These are phyloP conservation scores for Microcebus ravelobensis DNA, from an alignment of 2,113 vertebrate genomes.

Conservation along the genomic window DNA sequence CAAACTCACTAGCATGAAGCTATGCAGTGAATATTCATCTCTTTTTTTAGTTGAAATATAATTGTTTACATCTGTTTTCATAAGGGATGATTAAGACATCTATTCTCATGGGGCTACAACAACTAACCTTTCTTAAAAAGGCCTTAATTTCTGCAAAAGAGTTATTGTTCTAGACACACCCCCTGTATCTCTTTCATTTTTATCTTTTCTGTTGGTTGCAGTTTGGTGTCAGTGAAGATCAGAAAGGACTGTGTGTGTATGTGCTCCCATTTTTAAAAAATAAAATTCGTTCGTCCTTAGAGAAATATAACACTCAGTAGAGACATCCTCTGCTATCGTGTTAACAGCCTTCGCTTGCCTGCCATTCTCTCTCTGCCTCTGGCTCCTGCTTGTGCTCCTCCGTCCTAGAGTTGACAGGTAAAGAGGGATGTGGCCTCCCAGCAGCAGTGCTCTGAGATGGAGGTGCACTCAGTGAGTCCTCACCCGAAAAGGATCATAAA, in stretches of 20 bases:
- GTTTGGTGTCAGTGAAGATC: constrained; percentile 51
- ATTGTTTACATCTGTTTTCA: constrained; percentile 61
- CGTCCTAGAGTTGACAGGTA: no score
- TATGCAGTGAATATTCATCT: constrained; percentile 44
- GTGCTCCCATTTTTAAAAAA: constrained; percentile 51
- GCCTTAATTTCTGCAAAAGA: constrained; percentile 60
- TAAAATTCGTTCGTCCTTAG: constrained; percentile 72
- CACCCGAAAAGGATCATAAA: constrained; percentile 88
- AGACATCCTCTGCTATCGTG: background rate
- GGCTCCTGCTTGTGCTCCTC: no score
- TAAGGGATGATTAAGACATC: constrained; percentile 32
- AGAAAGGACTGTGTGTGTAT: background rate
- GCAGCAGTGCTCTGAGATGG: constrained; percentile 79
- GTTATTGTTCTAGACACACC: constrained; percentile 25
- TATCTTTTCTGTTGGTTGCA: constrained; percentile 68
- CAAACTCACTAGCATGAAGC: constrained; percentile 12
- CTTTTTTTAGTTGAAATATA: background rate
- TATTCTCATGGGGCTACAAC: constrained; percentile 63
- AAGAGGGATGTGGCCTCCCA: no score
- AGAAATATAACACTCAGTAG: constrained; percentile 76
- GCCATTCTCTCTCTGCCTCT: no score
- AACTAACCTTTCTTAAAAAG: constrained; percentile 63
- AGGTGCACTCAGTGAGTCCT: constrained; percentile 86
- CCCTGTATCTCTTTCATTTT: constrained; percentile 44
- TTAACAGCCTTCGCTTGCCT: constrained; percentile 45